Base-by-base conservation (phyloP, 2,888 invertebrate species). In the Blastobasis lacticolella region DNA sequence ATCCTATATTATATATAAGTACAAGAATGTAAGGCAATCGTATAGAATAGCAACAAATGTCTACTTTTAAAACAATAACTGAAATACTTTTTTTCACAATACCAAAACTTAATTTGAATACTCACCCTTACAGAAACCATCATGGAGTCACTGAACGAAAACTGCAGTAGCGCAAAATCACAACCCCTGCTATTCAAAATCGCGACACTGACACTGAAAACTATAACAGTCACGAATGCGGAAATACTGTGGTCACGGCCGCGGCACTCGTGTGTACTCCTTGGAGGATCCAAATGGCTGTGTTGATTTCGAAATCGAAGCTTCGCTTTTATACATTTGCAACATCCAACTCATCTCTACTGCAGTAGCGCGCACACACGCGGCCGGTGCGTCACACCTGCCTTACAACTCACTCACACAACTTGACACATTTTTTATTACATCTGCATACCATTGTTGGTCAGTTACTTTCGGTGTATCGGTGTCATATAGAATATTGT, bases 301-400 rank as follows among this genome's bases (percentile, higher is more conserved):
- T 88, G 88, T 76, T 85, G 86, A 87, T 87, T 84, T 86, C 86
- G 86, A 85, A 87, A 88, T 83, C 81, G 62, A 60, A 77, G 77
- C 81, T 71, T 73, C 78, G 82, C 83, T 88, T 88, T 82, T 87
- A 87, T 87, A 87, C 79, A 82, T 80, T 80, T 78, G 84, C 81
- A 82, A 81, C 83, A 86, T 84, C 84, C 77, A 78, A 42, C 71
- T 77, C 79, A 75, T 78, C 75, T 74, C 69, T 73, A 76, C 75
- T 71, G 75, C 75, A 73, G 73, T 68, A 73, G 64, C 59, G 67
- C 66, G 62, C 70, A 71, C 60, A 61, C 57, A 62, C 66, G 69
- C 65, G 68, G 70, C 61, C 55, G 57, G 65, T 68, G 65, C 69
- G 66, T 69, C 72, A 75, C 72, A 60, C 63, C 1, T 37, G 10